Evolutionary conservation across 2,888 invertebrate species (phyloP), one percentile per base, ranked within the genome.

Genomic region (Aelia acuminata): DNA sequence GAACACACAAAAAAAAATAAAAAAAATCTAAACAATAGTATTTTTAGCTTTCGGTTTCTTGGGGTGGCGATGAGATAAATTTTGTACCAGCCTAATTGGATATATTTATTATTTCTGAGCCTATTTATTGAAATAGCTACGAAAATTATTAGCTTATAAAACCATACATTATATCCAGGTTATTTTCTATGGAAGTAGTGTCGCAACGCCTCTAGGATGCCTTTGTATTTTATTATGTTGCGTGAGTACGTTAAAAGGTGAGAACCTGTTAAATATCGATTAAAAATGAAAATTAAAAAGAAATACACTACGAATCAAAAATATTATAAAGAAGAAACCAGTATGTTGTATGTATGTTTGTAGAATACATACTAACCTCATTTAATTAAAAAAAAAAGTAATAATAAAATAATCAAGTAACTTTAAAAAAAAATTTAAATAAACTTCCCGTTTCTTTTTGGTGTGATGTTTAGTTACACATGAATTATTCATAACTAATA

Each of bases 41-140:
- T 80, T 80, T 80, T 80, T 80, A 80, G 39, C 11, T 11, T 43
- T n/a, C 22, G 43, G 3, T 80, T 43, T 80, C 80, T 39, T 43
- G 1, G 11, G 11, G 15, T 43, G n/a, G n/a, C n/a, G n/a, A n/a
- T n/a, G n/a, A 13, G 11, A 80, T 80, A 80, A 80, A 80, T 80
- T 80, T 43, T 15, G 39, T n/a, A n/a, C 43, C 3, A n/a, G 0
- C 43, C n/a, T 80, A 80, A 80, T 80, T 80, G 80, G 80, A 80
- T 47, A 80, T 80, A 47, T 80, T 80, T 80, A 80, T 43, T 80
- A n/a, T 80, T 43, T 47, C 80, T 43, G 15, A 43, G 43, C 22
- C 39, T 22, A 47, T 80, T 80, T 80, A 80, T 80, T 80, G 43
- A 80, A 80, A 80, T 22, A 35, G 63, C 63, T 70, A 70, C 20